Evolutionary conservation across 2,797 vertebrate genomes (phyloP).

Genomic region (Liparis tanakae): DNA sequence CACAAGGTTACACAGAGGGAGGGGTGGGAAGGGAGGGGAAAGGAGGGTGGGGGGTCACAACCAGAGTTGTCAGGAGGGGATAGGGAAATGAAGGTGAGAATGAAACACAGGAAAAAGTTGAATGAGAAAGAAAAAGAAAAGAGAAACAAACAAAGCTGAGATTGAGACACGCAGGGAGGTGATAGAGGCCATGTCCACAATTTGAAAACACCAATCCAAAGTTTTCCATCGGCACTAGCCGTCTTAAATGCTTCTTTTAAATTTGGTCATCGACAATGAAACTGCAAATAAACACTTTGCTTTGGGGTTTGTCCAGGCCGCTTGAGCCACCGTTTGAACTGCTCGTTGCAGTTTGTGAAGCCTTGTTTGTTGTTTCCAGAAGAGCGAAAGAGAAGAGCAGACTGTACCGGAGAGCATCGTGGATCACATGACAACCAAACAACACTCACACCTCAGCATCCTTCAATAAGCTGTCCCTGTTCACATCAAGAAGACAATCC

Average conservation of each 20-base stretch:
- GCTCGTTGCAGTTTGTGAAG: slow-evolving; percentile 15
- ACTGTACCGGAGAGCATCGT: slow-evolving; percentile 18
- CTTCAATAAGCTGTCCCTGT: slow-evolving; percentile 24
- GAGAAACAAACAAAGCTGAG: slow-evolving; percentile 38
- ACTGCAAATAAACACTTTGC: slow-evolving; percentile 13
- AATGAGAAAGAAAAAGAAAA: slow-evolving; percentile 50
- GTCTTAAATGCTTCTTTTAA: slow-evolving; percentile 24
- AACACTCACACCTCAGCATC: slow-evolving; percentile 36
- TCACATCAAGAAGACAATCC: slow-evolving; percentile 33
- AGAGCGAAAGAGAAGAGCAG: slow-evolving; percentile 15
- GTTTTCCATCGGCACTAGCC: slow-evolving; percentile 23
- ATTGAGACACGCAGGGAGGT: slow-evolving; percentile 44
- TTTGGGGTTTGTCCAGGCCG: not conserved
- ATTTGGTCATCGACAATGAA: slow-evolving; percentile 21
- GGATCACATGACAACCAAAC: slow-evolving; percentile 46
- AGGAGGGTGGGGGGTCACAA: slow-evolving; percentile 21
- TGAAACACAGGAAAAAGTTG: slow-evolving; percentile 48
- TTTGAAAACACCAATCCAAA: slow-evolving; percentile 52
- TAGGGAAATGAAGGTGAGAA: slow-evolving; percentile 53
- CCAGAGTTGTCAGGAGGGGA: slow-evolving; percentile 27
- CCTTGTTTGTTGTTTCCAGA: slow-evolving; percentile 23
- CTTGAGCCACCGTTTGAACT: slow-evolving; percentile 9
- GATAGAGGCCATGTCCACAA: slow-evolving; percentile 41
- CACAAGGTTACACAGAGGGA: slow-evolving; percentile 77
- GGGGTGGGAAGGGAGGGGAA: slow-evolving; percentile 43